Percentiles rank a stretch among this genome's conserved stretches.
Conservation (phyloP, 2,888 invertebrate genomes). For the Aelia acuminata region DNA sequence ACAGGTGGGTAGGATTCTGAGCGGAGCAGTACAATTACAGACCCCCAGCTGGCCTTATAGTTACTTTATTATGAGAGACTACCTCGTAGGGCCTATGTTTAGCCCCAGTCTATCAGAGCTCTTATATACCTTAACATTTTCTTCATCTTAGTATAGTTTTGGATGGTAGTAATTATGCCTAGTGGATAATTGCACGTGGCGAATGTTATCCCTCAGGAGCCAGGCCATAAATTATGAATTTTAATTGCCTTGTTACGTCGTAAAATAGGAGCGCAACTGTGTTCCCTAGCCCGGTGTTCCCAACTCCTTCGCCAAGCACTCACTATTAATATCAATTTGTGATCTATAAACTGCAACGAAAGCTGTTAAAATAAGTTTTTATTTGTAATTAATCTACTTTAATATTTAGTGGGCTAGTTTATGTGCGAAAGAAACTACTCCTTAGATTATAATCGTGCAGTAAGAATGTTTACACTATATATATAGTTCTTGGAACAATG, state of each 20-base stretch:
- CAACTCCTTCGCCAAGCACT: not conserved
- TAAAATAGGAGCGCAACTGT: conserved; percentile 29
- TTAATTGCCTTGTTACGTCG: conserved; percentile 41
- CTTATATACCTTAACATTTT: conserved; percentile 44
- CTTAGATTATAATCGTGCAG: too few species aligned
- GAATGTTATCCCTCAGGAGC: not conserved
- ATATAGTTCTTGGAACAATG: too few species aligned
- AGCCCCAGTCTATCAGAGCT: conserved; percentile 41
- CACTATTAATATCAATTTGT: conserved; percentile 18
- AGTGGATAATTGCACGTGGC: conserved; percentile 35
- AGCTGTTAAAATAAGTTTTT: not conserved
- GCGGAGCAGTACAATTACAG: not conserved
- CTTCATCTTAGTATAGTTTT: conserved; percentile 42
- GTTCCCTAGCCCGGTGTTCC: conserved; percentile 8
- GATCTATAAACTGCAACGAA: not conserved
- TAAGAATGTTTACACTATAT: too few species aligned
- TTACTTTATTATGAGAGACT: conserved; percentile 37
- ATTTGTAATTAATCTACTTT: not conserved
- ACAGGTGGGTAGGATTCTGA: not conserved
- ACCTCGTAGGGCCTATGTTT: not conserved
- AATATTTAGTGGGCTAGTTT: too few species aligned
- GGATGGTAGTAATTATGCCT: conserved; percentile 27
- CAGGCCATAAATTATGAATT: conserved; percentile 26
- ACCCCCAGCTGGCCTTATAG: not conserved
- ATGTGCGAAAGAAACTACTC: too few species aligned